Conservation (phyloP, 2,797 vertebrate genomes). For the Gadopsis marmoratus region DNA sequence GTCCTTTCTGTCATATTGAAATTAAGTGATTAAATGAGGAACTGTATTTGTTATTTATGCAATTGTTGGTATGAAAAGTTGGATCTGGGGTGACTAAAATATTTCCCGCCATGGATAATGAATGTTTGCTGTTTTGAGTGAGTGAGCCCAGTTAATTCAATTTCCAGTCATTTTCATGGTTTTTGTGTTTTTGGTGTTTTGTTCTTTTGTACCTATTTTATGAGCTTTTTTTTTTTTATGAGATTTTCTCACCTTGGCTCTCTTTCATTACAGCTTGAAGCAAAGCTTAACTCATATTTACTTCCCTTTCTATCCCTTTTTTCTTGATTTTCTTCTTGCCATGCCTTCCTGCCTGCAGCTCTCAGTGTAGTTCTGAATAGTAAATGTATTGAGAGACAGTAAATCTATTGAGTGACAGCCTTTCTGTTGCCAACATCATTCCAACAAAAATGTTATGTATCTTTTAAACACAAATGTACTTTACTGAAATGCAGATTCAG, state of each 20-base stretch:
- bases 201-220: neutral
- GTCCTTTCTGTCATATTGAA: slow-evolving; percentile 41
- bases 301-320: neutral
- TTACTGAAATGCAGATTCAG: neutral
- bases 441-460: neutral
- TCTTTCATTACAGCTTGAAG: slow-evolving; percentile 10
- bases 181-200: no score
- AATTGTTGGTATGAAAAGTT: neutral
- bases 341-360: neutral
- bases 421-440: neutral
- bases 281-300: neutral
- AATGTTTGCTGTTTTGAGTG: slow-evolving; percentile 31
- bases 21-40: slow-evolving; percentile 43
- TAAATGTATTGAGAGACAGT: neutral
- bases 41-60: slow-evolving; percentile 33
- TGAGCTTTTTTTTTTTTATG: no score
- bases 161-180: slow-evolving; percentile 5
- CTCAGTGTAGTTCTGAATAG: neutral
- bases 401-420: neutral
- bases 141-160: neutral
- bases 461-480: neutral
- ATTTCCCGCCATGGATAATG: slow-evolving; percentile 24
- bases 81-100: slow-evolving; percentile 17
- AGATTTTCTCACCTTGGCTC: neutral
- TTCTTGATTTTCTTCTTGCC: neutral